Percentiles rank a stretch among this genome's conserved stretches.
Evolutionary conservation across 2,113 vertebrate species (phyloP).

Genomic region (Lamprologus sp.): DNA sequence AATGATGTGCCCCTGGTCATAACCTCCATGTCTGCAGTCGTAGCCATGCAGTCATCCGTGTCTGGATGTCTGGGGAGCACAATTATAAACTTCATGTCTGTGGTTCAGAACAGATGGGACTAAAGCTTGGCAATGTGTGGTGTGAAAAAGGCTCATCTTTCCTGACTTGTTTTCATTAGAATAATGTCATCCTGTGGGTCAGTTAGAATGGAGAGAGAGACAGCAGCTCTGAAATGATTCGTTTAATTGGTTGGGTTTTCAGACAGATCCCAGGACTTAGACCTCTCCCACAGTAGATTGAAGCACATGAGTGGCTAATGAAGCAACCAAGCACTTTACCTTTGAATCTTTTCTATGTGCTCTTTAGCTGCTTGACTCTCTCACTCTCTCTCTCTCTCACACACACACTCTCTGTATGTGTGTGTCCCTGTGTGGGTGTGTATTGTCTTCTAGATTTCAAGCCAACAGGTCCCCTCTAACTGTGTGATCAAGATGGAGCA

Average conservation of each 20-base stretch:
- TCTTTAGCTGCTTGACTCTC: not conserved
- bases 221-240: not conserved
- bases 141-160: not conserved
- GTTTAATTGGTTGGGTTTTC: conserved; percentile 9
- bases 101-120: not conserved
- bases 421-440: not conserved
- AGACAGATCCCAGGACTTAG: conserved; percentile 7
- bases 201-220: not conserved
- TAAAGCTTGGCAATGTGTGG: not conserved
- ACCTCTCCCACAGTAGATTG: not conserved
- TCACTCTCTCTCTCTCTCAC: not conserved
- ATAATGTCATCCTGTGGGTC: not conserved
- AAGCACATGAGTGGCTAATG: not conserved
- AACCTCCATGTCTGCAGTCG: not conserved
- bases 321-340: not conserved
- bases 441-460: conserved; percentile 19
- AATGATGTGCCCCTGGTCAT: not conserved
- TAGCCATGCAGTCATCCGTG: not conserved
- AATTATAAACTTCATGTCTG: not conserved
- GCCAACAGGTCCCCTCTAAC: conserved; percentile 38
- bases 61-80: not conserved
- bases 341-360: not conserved
- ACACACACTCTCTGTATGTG: not conserved
- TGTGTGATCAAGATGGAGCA: conserved; percentile 65
- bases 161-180: not conserved